Evolutionary conservation across 2,113 vertebrate species (phyloP).

Genomic region (Neolamprologus tretocephalus): DNA sequence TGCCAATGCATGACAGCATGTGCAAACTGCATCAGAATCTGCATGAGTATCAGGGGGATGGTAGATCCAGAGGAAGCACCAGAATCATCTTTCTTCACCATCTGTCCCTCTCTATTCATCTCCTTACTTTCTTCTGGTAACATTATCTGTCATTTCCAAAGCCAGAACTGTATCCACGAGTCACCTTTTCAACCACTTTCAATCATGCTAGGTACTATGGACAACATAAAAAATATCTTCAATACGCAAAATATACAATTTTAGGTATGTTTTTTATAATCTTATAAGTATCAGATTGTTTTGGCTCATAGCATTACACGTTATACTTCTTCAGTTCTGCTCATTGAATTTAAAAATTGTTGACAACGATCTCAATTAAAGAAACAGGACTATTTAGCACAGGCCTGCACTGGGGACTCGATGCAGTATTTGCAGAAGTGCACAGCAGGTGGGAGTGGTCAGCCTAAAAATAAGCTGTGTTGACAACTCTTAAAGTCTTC

Average conservation of each 20-base stretch:
- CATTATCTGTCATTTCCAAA: background rate
- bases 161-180: accelerated
- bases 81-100: conserved; percentile 6
- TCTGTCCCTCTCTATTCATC: background rate
- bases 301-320: background rate
- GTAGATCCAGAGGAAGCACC: background rate
- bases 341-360: background rate
- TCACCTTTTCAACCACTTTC: background rate
- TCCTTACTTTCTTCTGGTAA: background rate
- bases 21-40: background rate
- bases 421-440: background rate
- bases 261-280: background rate
- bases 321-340: background rate
- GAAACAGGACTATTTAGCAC: background rate
- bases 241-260: background rate
- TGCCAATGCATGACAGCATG: background rate
- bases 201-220: background rate
- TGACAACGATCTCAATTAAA: background rate
- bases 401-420: background rate
- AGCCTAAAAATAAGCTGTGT: background rate
- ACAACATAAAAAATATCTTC: background rate
- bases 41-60: background rate
- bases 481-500: background rate
- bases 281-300: background rate
- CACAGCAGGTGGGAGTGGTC: background rate